Base-by-base conservation (phyloP, 2,888 invertebrate species). In the Xanthorhoe designata region DNA sequence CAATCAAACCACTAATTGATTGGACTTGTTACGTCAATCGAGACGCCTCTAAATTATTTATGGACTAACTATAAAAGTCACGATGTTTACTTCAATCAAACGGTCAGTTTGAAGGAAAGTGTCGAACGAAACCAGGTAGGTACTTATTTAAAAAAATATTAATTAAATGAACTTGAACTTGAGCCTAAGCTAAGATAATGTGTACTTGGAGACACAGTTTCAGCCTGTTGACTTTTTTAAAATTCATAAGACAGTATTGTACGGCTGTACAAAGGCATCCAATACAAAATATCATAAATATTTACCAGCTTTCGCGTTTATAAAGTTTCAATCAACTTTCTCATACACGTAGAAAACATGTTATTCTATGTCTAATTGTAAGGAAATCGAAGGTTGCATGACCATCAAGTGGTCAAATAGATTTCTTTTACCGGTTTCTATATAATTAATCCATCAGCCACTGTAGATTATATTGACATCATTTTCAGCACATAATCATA, bases 281-380 rank as follows among this genome's bases (percentile, higher is more conserved):
- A n/a, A 24, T 4, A 24, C 24, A 24, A 24, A 24, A 24, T 24
- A n/a, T 49, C 17, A 49, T 9, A 18, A 49, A 5, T 17, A 9
- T 19, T n/a, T 42, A 42, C 13, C 50, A 24, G 13, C 51, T 51
- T 24, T 51, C 24, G 8, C 24, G 51, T 51, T 19, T 51, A 51
- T 9, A 52, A 17, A 17, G 9, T 32, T 57, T 52, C 35, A 62
- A 66, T 61, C 35, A 62, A 61, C 64, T 69, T 71, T 69, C 66
- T 52, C 56, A 35, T 50, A 57, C 8, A 32, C 32, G 6, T 7
- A 32, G 32, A 66, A 50, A 68, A 66, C 63, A 60, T 35, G 49
- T 32, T 18, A 35, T 38, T 50, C 59, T 15, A 60, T 61, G 24
- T 17, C 51, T 15, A 24, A 4, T 24, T 13, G 38, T 42, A 60